Evolutionary conservation across 2,888 invertebrate species (phyloP).

Genomic region (Dicranocentrus wangi): DNA sequence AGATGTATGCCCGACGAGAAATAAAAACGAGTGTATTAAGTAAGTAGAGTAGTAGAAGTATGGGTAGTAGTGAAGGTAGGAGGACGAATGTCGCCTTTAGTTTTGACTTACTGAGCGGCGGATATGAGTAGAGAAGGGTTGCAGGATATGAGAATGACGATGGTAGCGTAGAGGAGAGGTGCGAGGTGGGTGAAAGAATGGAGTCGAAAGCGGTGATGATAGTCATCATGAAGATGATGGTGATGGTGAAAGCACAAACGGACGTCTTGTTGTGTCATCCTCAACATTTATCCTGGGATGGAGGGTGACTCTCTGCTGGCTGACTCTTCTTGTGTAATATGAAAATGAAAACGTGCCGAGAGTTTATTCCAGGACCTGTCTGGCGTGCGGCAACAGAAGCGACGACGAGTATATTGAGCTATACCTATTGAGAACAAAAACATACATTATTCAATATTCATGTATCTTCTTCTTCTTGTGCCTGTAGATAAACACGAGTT

Average conservation of each 20-base stretch:
- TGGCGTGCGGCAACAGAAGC: not conserved
- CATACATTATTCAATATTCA: no score
- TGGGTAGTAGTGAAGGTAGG: no score
- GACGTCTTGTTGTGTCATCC: slow-evolving; percentile 34
- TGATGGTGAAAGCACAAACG: slow-evolving; percentile 19
- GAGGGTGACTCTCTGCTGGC: not conserved
- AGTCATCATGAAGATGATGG: slow-evolving; percentile 21
- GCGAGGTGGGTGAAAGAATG: slow-evolving; percentile 40
- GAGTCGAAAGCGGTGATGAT: slow-evolving; percentile 27
- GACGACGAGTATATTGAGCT: not conserved
- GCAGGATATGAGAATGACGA: slow-evolving; percentile 63
- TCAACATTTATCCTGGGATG: not conserved
- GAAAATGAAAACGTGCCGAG: not conserved
- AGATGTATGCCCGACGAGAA: no score
- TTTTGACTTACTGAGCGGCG: slow-evolving; percentile 63
- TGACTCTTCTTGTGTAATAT: not conserved
- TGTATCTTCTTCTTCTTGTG: no score
- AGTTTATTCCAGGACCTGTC: not conserved
- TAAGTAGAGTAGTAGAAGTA: no score
- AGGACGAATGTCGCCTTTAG: no score
- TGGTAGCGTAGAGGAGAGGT: slow-evolving; percentile 41
- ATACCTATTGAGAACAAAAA: no score
- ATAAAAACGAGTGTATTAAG: no score
- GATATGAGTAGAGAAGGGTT: slow-evolving; percentile 65
- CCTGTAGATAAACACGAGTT: no score